Evolutionary conservation across 2,113 vertebrate genomes (phyloP).

Genomic region (Periophthalmus modestus): DNA sequence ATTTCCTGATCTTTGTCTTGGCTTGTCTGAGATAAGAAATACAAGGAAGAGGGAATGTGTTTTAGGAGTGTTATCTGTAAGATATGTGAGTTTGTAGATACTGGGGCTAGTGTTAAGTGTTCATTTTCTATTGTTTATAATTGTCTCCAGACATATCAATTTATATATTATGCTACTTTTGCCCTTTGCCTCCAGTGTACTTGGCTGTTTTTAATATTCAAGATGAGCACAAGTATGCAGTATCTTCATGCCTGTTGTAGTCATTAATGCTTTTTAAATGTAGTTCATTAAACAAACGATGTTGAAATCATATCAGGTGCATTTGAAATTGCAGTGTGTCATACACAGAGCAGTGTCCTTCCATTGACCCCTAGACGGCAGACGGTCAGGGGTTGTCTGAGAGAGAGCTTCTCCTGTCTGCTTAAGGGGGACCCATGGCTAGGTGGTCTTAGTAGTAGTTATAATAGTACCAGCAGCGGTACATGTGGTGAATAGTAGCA

Average conservation of each 20-base stretch:
- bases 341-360: conserved; percentile 3
- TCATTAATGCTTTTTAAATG: too few relatives aligned
- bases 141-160: not conserved
- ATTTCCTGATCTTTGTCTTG: conserved; percentile 56
- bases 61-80: conserved; percentile 14
- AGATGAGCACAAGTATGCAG: conserved; percentile 43
- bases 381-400: conserved; percentile 24
- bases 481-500: not conserved
- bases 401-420: conserved; percentile 21
- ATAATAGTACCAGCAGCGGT: not conserved
- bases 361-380: conserved; percentile 32
- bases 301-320: conserved; percentile 68
- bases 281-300: conserved; percentile 48
- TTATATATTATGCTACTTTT: conserved; percentile 18
- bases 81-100: not conserved
- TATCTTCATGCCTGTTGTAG: conserved; percentile 45
- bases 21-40: conserved; percentile 45
- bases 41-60: conserved; percentile 7
- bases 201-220: conserved; percentile 41
- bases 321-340: conserved; percentile 35
- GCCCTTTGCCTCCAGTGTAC: conserved; percentile 34
- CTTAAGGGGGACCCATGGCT: conserved; percentile 26
- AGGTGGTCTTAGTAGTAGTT: conserved; percentile 30
- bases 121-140: not conserved
- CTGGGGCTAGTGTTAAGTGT: not conserved